Evolutionary conservation across 2,113 vertebrate species (phyloP).

Genomic region (Pycnonotus jocosus): DNA sequence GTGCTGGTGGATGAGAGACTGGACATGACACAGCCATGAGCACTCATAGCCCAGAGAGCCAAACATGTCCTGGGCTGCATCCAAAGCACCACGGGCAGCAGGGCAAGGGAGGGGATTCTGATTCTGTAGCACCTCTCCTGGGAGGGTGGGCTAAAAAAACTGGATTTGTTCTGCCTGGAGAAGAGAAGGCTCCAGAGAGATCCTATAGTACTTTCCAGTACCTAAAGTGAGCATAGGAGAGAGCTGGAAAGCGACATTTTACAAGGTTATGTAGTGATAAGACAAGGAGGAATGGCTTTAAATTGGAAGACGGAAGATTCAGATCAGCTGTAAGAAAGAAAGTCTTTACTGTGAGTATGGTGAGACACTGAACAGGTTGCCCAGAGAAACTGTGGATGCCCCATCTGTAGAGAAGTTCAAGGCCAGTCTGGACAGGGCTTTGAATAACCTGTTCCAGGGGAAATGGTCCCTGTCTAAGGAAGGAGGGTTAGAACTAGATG

Average conservation of each 20-base stretch:
- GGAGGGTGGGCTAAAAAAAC: rapidly evolving
- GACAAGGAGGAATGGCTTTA: background rate
- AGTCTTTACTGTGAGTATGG: background rate
- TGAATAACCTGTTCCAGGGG: background rate
- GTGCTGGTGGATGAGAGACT: background rate
- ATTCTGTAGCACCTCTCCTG: background rate
- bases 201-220: background rate
- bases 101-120: background rate
- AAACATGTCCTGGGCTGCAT: background rate
- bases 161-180: background rate
- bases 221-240: background rate
- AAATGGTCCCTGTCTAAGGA: background rate
- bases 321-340: background rate
- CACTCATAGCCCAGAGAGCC: background rate
- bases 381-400: background rate
- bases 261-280: background rate
- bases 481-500: background rate
- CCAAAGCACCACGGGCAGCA: rapidly evolving
- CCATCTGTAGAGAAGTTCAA: background rate
- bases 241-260: background rate
- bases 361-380: background rate
- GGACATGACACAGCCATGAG: background rate
- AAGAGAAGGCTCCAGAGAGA: background rate
- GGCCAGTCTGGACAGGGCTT: background rate
- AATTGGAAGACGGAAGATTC: background rate